phyloP scores from a whole-genome alignment of 2,113 vertebrate genomes.

The Leucosticte australis region DNA sequence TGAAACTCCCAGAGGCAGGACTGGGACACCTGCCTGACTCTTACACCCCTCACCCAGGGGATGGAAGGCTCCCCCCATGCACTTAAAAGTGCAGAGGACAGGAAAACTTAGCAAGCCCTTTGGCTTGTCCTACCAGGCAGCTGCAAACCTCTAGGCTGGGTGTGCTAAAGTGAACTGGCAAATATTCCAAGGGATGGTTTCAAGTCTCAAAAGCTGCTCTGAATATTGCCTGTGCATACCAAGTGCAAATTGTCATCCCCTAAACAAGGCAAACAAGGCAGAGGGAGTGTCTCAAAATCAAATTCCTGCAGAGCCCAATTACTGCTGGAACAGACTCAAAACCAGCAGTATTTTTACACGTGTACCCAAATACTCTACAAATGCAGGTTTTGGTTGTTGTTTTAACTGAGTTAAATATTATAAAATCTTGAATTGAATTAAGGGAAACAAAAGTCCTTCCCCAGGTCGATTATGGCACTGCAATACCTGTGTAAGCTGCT shows the following conservation, averaged over 20 bases:
- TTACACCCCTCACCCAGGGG: too few species aligned
- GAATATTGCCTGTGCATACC: neutral
- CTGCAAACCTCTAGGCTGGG: neutral
- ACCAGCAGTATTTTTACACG: neutral
- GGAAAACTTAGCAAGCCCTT: neutral
- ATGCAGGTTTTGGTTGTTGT: neutral
- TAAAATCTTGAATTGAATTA: neutral
- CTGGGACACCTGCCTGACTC: rapidly evolving
- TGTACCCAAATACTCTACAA: neutral
- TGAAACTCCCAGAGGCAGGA: neutral
- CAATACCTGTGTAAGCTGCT: neutral
- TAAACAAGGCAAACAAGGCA: neutral
- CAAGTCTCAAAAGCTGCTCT: neutral
- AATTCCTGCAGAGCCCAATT: neutral
- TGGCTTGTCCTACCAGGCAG: neutral
- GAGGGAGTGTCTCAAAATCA: neutral
- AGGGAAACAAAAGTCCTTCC: neutral
- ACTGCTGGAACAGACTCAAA: neutral
- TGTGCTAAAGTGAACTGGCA: neutral
- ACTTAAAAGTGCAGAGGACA: neutral
- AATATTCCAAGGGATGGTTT: neutral
- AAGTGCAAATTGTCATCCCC: neutral
- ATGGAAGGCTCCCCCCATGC: too few species aligned
- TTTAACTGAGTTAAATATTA: neutral
- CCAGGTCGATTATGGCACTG: neutral